These are phyloP conservation scores for Arion vulgaris DNA, from an alignment of 1,140 invertebrate species.

Conservation along the genomic window DNA sequence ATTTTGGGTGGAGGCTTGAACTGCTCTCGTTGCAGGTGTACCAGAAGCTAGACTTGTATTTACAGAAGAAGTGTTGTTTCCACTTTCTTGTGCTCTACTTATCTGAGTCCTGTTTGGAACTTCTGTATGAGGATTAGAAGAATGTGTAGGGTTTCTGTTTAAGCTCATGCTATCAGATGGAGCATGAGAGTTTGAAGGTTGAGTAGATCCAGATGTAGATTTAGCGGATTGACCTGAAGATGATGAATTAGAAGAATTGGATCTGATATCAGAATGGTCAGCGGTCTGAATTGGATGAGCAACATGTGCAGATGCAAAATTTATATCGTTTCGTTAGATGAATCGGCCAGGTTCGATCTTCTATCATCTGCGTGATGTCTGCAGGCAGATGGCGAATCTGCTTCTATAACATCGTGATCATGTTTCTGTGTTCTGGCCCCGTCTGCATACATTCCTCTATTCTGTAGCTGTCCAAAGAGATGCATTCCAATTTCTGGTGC, in stretches of 20 bases:
- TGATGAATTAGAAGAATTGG: neutral
- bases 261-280: neutral
- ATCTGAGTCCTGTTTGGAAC: neutral
- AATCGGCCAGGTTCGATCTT: neutral
- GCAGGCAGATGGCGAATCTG: neutral
- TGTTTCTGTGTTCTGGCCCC: neutral
- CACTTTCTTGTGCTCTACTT: neutral
- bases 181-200: neutral
- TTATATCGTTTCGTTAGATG: neutral
- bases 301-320: neutral
- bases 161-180: neutral
- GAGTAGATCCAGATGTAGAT: neutral
- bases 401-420: neutral
- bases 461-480: slow-evolving; percentile 4
- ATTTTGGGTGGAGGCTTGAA: neutral
- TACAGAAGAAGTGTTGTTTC: neutral
- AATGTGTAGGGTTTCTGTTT: neutral
- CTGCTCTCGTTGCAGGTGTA: neutral
- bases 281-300: neutral
- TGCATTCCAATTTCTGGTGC: neutral
- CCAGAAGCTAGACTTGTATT: neutral
- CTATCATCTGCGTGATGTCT: neutral
- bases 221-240: neutral
- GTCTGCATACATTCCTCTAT: slow-evolving; percentile 4
- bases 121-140: neutral